These are phyloP conservation scores for Siniperca obscura DNA, from an alignment of 2,797 vertebrate species.

Conservation along the genomic window DNA sequence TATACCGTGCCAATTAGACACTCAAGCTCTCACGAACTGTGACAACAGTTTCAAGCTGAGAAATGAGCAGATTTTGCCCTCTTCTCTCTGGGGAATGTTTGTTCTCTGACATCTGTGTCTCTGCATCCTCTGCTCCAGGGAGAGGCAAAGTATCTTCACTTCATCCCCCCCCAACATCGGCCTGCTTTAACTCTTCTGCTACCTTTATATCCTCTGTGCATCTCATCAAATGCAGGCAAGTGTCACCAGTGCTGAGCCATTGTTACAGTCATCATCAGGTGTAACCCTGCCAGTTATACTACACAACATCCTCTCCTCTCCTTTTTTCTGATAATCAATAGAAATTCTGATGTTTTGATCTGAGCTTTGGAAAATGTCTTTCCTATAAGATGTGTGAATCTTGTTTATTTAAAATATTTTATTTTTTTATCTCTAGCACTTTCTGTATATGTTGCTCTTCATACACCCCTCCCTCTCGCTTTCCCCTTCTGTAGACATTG, in stretches of 20 bases:
- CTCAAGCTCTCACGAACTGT: constrained; percentile 33
- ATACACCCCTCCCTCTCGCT: constrained; percentile 4
- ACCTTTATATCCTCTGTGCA: constrained; percentile 24
- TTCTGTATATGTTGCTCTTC: constrained; percentile 4
- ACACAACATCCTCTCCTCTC: background rate
- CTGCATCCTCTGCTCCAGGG: constrained; percentile 69
- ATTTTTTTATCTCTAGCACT: background rate
- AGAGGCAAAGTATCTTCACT: constrained; percentile 63
- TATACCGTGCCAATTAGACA: constrained; percentile 66
- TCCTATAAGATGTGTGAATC: constrained; percentile 3
- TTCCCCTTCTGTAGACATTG: constrained; percentile 43
- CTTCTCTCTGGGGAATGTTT: constrained; percentile 72
- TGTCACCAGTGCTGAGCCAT: constrained; percentile 9
- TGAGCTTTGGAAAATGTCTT: background rate
- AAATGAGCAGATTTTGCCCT: constrained; percentile 69
- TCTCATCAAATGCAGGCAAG: constrained; percentile 17
- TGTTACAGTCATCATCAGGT: background rate
- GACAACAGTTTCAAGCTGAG: constrained; percentile 46
- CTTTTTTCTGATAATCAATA: background rate
- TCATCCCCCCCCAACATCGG: constrained; percentile 26
- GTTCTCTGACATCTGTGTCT: constrained; percentile 79
- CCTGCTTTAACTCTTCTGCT: constrained; percentile 42
- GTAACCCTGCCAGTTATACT: background rate
- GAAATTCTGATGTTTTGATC: background rate
- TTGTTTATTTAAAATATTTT: background rate